These are phyloP conservation scores for Holothuria glaberrima DNA, from an alignment of 35 echinoderm and acorn worm genomes.

Conservation along the genomic window DNA sequence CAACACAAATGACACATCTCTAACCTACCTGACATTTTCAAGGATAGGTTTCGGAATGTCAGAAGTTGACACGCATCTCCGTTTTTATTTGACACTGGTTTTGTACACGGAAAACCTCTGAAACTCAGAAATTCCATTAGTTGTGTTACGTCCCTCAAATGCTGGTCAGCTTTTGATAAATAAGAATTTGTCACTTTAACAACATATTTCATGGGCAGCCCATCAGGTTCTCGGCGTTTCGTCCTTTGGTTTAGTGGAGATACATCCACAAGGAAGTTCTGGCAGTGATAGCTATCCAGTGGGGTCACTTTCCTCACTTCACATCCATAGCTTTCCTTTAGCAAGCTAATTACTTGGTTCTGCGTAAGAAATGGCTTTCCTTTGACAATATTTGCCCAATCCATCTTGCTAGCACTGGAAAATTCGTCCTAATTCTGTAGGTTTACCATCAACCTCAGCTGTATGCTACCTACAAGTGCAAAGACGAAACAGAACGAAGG, in stretches of 20 bases:
- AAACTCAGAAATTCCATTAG: neutral
- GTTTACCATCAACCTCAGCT: too few species aligned
- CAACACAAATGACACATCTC: too few species aligned
- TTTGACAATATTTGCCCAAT: neutral
- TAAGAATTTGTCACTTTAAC: slow-evolving; percentile 19
- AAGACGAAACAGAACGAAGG: too few species aligned
- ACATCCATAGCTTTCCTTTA: neutral
- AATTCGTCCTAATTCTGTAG: too few species aligned
- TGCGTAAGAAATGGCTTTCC: neutral
- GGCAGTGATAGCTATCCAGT: slow-evolving; percentile 9
- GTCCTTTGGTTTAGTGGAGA: neutral
- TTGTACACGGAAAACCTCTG: neutral
- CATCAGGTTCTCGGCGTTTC: too few species aligned
- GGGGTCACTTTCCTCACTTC: neutral
- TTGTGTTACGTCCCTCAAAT: neutral
- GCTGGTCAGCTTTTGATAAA: neutral
- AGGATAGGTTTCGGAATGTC: neutral
- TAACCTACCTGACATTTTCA: slow-evolving; percentile 3
- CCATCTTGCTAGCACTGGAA: neutral
- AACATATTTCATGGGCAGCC: too few species aligned
- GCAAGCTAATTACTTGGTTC: neutral
- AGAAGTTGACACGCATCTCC: neutral
- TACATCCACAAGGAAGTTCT: slow-evolving; percentile 19
- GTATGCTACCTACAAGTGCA: too few species aligned
- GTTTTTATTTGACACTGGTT: neutral